A percentile compares a stretch with the other conserved stretches of the same genome.
phyloP scores from a whole-genome alignment of 2,113 vertebrate genomes.

The Paracanthobrama guichenoti region DNA sequence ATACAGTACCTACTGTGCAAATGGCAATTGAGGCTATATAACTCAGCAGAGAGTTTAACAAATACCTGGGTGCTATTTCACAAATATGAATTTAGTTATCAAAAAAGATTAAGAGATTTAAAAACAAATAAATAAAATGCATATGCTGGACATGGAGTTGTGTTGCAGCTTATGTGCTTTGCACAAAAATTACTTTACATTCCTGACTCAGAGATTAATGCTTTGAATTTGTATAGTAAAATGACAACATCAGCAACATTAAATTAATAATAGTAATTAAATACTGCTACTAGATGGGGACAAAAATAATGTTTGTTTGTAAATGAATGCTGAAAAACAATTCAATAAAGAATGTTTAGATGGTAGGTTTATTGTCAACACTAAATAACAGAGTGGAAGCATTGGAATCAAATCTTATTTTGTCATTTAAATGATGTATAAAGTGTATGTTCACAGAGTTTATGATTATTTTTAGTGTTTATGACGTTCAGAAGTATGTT shows the following conservation, averaged over 20 bases:
- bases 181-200: conserved; percentile 17
- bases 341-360: neutral
- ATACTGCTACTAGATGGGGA: neutral
- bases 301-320: neutral
- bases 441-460: conserved; percentile 31
- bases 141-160: neutral
- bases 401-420: conserved; percentile 9
- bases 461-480: conserved; percentile 26
- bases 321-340: neutral
- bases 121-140: neutral
- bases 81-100: neutral
- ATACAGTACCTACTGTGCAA: conserved; percentile 4
- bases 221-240: neutral
- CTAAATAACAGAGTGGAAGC: neutral
- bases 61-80: conserved; percentile 23
- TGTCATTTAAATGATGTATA: conserved; percentile 33
- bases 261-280: neutral
- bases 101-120: neutral
- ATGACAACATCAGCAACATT: neutral
- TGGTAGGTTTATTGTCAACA: neutral
- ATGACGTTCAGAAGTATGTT: conserved; percentile 3
- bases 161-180: neutral
- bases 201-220: conserved; percentile 16
- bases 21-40: conserved; percentile 17
- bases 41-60: neutral